phyloP scores from a whole-genome alignment of 2,888 invertebrate genomes.

The Drosophila neonasuta region DNA sequence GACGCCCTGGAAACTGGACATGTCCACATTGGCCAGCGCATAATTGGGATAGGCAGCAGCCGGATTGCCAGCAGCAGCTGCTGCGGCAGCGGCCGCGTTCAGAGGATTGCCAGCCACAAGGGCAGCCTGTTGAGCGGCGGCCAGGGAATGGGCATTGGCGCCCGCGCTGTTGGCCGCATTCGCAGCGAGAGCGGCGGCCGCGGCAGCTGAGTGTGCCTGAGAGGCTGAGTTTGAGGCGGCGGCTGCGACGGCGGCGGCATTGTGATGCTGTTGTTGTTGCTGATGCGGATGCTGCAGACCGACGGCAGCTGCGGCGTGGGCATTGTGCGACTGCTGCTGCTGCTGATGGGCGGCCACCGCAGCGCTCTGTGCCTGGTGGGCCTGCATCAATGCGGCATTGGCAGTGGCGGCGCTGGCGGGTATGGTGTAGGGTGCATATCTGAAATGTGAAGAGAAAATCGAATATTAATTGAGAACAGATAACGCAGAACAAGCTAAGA shows the following conservation, averaged over 20 bases:
- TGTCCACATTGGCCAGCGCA: conserved; percentile 93
- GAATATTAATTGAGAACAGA: background rate
- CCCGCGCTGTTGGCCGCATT: conserved; percentile 71
- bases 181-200: conserved; percentile 70
- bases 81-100: conserved; percentile 84
- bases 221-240: conserved; percentile 76
- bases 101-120: conserved; percentile 80
- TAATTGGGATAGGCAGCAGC: conserved; percentile 89
- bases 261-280: conserved; percentile 63
- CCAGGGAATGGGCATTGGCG: conserved; percentile 81
- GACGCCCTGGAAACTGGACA: conserved; percentile 95
- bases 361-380: conserved; percentile 75
- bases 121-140: conserved; percentile 82
- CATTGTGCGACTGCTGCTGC: conserved; percentile 60
- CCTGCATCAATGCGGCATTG: conserved; percentile 83
- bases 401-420: conserved; percentile 83
- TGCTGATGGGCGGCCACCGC: conserved; percentile 79
- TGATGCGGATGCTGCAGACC: conserved; percentile 75
- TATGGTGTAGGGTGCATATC: conserved; percentile 87
- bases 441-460: conserved; percentile 50
- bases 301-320: conserved; percentile 66
- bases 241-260: conserved; percentile 52
- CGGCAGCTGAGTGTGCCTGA: conserved; percentile 81
- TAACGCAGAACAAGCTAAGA: background rate
- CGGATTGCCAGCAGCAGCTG: conserved; percentile 85